Evolutionary conservation across 2,888 invertebrate species (phyloP), one percentile per base, ranked within the genome.

Genomic region (Spatulosminthurus flaviceps): DNA sequence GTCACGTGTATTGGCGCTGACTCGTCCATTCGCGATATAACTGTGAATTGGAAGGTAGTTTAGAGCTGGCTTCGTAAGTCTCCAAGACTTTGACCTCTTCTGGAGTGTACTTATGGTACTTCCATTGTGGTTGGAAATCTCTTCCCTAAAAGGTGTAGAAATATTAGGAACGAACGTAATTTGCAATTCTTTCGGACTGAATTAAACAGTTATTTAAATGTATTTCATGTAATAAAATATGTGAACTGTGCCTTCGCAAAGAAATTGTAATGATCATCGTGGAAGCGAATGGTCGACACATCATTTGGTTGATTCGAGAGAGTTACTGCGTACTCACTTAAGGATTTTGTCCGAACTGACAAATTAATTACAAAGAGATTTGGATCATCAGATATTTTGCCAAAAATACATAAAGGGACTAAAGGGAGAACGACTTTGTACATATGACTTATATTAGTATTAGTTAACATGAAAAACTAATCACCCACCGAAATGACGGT

Each of bases 11-110:
- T 22, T 87, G 86, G 72, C 87, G 87, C 74, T 84, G 83, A 80
- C 85, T 86, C 11, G 87, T 81, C 88, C 88, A 88, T 73, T 86
- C 86, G 81, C 86, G 86, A 81, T 87, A 88, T 21, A 87, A 86
- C 80, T 86, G 86, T 78, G 87, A 87, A 79, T 88, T 87, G 22
- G 87, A 87, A 22, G 88, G 88, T 76, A 88, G 86, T 78, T 87
- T 87, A 84, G 88, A 87, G 79, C 87, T 84, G 81, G 87, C 88
- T 79, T 88, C 88, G 86, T 87, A 88, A 11, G 86, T 86, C 43
- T 86, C 86, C 21, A 88, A 85, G 69, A 87, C 86, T 80, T 86
- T 84, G 74, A 86, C 85, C 81, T 88, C 88, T 66, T 87, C 86
- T 7, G 86, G 86, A 21, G 88, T 88, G 79, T 88, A 88, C 77